These are phyloP conservation scores for Lanistes nyassanus DNA, from an alignment of 1,140 invertebrate species.

Conservation along the genomic window DNA sequence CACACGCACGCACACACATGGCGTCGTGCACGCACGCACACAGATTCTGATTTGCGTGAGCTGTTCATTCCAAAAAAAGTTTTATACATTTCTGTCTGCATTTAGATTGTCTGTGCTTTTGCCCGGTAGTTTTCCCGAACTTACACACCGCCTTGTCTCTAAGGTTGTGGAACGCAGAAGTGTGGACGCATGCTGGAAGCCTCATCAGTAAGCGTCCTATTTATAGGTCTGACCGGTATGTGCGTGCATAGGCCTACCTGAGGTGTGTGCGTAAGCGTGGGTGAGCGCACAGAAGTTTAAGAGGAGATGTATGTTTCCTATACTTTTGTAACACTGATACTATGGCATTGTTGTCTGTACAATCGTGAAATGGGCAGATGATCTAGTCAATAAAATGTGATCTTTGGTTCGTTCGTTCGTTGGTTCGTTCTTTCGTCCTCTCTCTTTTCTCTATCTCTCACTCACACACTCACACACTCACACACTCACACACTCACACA, in stretches of 20 bases:
- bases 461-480: not conserved
- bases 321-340: too few species aligned
- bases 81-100: not conserved
- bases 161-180: not conserved
- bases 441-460: too few species aligned
- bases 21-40: not conserved
- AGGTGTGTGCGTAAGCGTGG: conserved; percentile 10
- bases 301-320: conserved; percentile 7
- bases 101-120: not conserved
- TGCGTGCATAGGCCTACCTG: not conserved
- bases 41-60: not conserved
- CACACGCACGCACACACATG: not conserved
- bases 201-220: not conserved
- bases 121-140: not conserved
- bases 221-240: not conserved
- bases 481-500: not conserved
- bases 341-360: too few species aligned
- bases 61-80: not conserved
- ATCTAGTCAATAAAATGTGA: not conserved
- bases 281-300: conserved; percentile 1
- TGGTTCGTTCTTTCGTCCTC: not conserved
- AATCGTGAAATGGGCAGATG: not conserved
- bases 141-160: not conserved
- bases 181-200: not conserved
- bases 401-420: not conserved